These are phyloP conservation scores for Micrasema longulum DNA, from an alignment of 1,140 invertebrate genomes.

Conservation along the genomic window DNA sequence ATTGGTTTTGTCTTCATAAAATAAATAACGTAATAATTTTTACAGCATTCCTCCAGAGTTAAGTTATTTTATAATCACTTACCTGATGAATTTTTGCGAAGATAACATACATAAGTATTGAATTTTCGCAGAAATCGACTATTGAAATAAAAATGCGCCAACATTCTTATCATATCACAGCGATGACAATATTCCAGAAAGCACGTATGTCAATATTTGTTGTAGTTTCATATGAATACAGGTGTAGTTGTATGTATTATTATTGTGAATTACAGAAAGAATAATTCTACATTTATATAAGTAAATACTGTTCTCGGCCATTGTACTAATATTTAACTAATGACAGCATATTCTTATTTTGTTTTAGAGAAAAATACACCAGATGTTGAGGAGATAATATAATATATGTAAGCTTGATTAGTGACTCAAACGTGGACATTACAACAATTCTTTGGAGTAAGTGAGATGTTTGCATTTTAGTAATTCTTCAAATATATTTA, in stretches of 20 bases:
- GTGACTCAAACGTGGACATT: too few species aligned
- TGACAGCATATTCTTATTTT: constrained; percentile 4
- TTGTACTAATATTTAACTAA: constrained; percentile 28
- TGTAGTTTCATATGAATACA: constrained; percentile 18
- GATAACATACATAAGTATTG: background rate
- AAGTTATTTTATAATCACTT: too few species aligned
- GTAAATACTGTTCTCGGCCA: constrained; percentile 23
- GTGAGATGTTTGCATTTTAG: too few species aligned
- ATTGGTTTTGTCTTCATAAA: too few species aligned
- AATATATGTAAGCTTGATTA: too few species aligned
- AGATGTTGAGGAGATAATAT: constrained; percentile 2
- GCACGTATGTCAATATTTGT: constrained; percentile 14
- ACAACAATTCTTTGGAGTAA: too few species aligned
- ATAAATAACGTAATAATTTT: too few species aligned
- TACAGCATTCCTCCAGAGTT: too few species aligned
- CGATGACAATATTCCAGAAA: constrained; percentile 25
- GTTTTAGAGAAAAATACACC: constrained; percentile 4
- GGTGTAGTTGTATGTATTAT: constrained; percentile 3
- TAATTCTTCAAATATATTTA: too few species aligned
- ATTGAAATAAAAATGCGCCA: constrained; percentile 19
- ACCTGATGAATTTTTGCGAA: too few species aligned
- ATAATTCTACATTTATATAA: constrained; percentile 20
- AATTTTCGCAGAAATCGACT: constrained; percentile 12
- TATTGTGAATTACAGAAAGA: constrained; percentile 15
- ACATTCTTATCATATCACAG: constrained; percentile 26